phyloP scores from a whole-genome alignment of 2,797 vertebrate genomes.

The Neoniphon sammara region DNA sequence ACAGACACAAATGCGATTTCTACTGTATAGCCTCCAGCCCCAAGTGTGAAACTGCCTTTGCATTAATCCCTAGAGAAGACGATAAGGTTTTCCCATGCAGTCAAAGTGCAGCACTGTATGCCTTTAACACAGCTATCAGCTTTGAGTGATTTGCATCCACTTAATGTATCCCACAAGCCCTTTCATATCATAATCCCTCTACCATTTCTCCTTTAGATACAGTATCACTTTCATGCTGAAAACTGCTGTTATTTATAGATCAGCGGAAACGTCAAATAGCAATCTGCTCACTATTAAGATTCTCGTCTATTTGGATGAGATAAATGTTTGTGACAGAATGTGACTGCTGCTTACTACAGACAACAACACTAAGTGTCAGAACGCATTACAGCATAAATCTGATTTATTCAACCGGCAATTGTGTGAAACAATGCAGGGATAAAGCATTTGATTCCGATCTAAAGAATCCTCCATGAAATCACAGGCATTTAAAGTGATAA shows the following conservation, averaged over 20 bases:
- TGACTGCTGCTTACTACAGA: neutral
- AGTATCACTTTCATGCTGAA: constrained; percentile 55
- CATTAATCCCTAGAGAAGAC: constrained; percentile 55
- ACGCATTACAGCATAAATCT: neutral
- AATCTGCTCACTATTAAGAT: constrained; percentile 6
- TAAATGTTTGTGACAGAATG: constrained; percentile 8
- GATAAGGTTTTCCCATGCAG: constrained; percentile 63
- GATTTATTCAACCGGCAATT: constrained; percentile 1
- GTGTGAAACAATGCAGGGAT: constrained; percentile 8
- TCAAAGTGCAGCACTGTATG: constrained; percentile 22
- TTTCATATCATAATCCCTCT: constrained; percentile 72
- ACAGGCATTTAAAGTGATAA: constrained; percentile 48
- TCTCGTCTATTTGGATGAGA: constrained; percentile 16
- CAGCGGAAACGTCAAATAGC: constrained; percentile 32
- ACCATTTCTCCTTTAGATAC: constrained; percentile 61
- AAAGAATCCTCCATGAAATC: constrained; percentile 53
- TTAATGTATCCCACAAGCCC: constrained; percentile 74
- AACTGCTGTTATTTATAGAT: constrained; percentile 66
- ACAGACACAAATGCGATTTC: constrained; percentile 15
- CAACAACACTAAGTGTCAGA: constrained; percentile 14
- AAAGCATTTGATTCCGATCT: constrained; percentile 26
- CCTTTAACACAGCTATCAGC: constrained; percentile 54
- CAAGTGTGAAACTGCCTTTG: constrained; percentile 40
- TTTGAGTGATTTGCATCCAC: constrained; percentile 63
- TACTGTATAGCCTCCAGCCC: constrained; percentile 19